Conservation (phyloP, 2,888 invertebrate species). For the Eupithecia pulchellata region DNA sequence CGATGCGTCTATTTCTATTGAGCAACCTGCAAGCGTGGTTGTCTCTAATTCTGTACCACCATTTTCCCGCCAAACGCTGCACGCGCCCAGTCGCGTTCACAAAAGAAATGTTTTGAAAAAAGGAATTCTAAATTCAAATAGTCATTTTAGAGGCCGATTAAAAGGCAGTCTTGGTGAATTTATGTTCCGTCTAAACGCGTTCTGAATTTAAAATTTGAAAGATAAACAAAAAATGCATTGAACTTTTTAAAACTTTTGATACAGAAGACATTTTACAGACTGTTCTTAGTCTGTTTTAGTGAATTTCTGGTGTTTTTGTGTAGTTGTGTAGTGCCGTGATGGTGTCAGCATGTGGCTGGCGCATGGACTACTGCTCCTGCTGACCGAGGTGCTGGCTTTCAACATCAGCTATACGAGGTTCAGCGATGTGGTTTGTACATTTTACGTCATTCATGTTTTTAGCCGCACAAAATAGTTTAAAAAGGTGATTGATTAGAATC, state of each 20-base stretch:
- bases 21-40: constrained; percentile 65
- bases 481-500: background rate
- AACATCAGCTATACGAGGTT: constrained; percentile 65
- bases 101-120: constrained; percentile 43
- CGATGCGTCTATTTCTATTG: constrained; percentile 64
- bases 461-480: background rate
- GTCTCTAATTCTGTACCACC: constrained; percentile 69
- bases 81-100: constrained; percentile 64
- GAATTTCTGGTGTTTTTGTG: constrained; percentile 39
- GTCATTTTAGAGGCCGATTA: constrained; percentile 40
- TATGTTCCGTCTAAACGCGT: background rate
- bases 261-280: background rate
- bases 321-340: constrained; percentile 51
- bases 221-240: background rate
- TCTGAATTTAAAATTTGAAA: constrained; percentile 1
- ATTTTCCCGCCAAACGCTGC: constrained; percentile 79
- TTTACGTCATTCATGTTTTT: background rate
- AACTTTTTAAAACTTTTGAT: background rate
- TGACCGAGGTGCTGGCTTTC: constrained; percentile 63
- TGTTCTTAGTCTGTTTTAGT: background rate
- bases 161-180: constrained; percentile 36
- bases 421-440: constrained; percentile 65
- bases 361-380: constrained; percentile 68
- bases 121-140: constrained; percentile 16
- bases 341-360: constrained; percentile 72